phyloP scores from a whole-genome alignment of 2,113 vertebrate species.

The Laterallus jamaicensis region DNA sequence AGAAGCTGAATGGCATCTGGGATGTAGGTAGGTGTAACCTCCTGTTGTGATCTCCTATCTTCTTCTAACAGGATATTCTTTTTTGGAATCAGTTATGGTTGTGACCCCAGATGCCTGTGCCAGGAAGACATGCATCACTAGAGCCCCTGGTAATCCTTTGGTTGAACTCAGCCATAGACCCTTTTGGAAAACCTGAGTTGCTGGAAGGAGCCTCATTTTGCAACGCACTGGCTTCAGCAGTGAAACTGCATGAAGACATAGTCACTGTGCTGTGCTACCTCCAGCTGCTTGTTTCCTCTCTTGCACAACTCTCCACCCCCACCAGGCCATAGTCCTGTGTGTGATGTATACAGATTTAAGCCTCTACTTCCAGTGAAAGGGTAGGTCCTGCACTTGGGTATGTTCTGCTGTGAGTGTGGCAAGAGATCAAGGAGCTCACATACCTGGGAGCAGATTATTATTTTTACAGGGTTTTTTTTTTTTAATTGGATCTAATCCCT shows the following conservation, averaged over 20 bases:
- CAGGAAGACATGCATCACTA: neutral
- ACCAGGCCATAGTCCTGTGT: rapidly evolving
- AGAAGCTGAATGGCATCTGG: neutral
- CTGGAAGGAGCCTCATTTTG: neutral
- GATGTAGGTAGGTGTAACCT: constrained; percentile 30
- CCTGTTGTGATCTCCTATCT: neutral
- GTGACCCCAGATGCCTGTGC: neutral
- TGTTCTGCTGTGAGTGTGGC: neutral
- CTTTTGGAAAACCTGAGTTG: neutral
- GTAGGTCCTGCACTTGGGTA: neutral
- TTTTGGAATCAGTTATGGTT: neutral
- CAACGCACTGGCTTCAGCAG: neutral
- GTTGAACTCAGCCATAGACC: neutral
- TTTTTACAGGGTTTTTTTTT: constrained; percentile 16
- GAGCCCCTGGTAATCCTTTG: neutral
- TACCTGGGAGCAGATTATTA: neutral
- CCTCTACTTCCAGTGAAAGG: neutral
- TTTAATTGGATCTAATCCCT: neutral
- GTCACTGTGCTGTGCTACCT: neutral
- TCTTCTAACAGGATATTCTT: neutral
- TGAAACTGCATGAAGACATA: neutral
- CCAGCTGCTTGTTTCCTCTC: neutral
- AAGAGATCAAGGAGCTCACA: neutral
- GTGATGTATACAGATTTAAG: neutral
- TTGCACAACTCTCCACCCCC: neutral